These are phyloP conservation scores for Venturia canescens DNA, from an alignment of 1,140 invertebrate species.

Conservation along the genomic window DNA sequence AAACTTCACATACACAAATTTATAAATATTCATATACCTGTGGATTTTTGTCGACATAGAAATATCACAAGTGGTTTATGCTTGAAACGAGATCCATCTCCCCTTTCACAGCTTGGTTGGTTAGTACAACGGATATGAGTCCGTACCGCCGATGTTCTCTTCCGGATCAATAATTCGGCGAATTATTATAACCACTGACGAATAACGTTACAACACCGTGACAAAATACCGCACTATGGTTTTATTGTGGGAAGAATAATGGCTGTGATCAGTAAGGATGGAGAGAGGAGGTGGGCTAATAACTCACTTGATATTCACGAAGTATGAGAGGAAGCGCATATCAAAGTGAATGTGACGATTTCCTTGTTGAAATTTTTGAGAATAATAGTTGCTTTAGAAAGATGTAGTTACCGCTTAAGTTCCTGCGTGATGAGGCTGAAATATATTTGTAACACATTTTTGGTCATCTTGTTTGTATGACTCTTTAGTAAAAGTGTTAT, in stretches of 20 bases:
- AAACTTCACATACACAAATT: background rate
- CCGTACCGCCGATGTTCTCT: background rate
- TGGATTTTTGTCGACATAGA: background rate
- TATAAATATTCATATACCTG: background rate
- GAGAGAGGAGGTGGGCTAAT: background rate
- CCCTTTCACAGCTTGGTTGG: slow-evolving; percentile 13
- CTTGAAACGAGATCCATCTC: background rate
- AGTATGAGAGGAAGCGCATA: no score
- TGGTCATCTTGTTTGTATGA: no score
- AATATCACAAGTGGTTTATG: background rate
- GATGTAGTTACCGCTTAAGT: no score
- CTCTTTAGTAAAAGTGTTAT: no score
- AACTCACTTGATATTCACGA: slow-evolving; percentile 4
- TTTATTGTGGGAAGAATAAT: background rate
- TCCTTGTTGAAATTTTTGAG: no score
- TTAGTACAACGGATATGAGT: slow-evolving; percentile 17
- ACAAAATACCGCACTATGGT: background rate
- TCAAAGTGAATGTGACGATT: no score
- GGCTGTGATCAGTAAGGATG: background rate
- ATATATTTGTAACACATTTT: no score
- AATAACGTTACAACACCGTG: slow-evolving; percentile 27
- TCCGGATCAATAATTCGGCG: slow-evolving; percentile 39
- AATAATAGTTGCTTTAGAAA: no score
- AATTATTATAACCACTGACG: slow-evolving; percentile 46
- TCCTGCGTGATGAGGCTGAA: no score